Base-by-base conservation (phyloP, 2,888 invertebrate genomes). In the Drosophila pseudotalamancana region DNA sequence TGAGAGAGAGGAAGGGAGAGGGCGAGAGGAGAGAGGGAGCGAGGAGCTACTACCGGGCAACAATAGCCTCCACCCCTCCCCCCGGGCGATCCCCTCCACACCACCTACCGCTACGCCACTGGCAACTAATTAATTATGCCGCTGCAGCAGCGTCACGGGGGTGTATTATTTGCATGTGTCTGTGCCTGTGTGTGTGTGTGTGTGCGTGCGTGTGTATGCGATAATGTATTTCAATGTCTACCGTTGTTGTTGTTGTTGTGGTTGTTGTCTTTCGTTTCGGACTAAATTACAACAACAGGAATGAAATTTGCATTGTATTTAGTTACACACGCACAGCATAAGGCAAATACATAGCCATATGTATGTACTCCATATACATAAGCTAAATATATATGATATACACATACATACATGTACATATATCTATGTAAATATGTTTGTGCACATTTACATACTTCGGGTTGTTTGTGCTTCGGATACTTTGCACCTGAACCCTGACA, bases 111-210 rank as follows among this genome's bases (percentile, higher is more conserved):
- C 43, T 29, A 25, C n/a, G n/a, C 66, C 66, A 60, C 61, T 81
- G 81, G 61, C 82, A 81, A 84, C 87, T 87, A 83, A 83, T 83
- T 83, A 83, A 83, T 83, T 83, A 83, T 83, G 79, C 86, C 86
- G 64, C 87, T 79, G 87, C 87, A 65, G 61, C 76, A 53, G 69
- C 86, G 88, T 85, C 86, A 85, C 88, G 81, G 88, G 81, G 88
- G 81, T 81, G 81, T 79, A 68, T 76, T 74, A 84, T 87, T 67
- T 81, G 64, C 77, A 84, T 73, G 35, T 71, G 51, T 12, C 11
- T 61, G 23, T 49, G 18, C 42, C 11, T 34, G 18, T 50, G 39
- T 51, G 39, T 40, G 19, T 53, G 23, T 53, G 8, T 48, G 16
- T 42, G 51, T 34, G 29, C 51, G 37, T 61, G 34, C 53, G 40